Evolutionary conservation across 2,888 invertebrate species (phyloP), one percentile per base, ranked within the genome.

Genomic region (Pammene fasciana): DNA sequence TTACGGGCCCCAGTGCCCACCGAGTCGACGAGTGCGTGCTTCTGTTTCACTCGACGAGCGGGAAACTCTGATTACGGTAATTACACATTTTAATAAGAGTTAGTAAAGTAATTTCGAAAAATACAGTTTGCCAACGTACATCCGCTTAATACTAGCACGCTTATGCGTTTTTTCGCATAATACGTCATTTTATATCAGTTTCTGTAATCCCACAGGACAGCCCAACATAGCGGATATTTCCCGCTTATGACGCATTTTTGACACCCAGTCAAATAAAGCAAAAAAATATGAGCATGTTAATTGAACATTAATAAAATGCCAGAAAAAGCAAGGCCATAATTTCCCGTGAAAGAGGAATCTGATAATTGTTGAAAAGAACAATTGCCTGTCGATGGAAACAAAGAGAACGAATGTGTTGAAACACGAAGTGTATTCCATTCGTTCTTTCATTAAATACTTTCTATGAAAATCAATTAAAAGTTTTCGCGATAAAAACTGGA

Each of bases 401-500:
- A 26, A n/a, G 13, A 45, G 46, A 26, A 34, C 14, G 5, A 18
- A 14, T 16, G 8, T n/a, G 11, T 26, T 26, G 45, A 46, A 60
- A 60, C 56, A 60, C 5, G n/a, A 34, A 59, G n/a, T 45, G 34
- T 46, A 13, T 56, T 56, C 36, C 55, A 38, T 48, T 56, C 36
- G 36, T 38, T 48, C 45, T 38, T 14, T 46, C 62, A 62, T 52
- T 57, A 56, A 50, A 50, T 18, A 57, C 50, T 8, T 68, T 67
- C 54, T 48, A 57, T 48, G 56, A 65, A 68, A 65, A 68, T 65
- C 65, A 54, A 65, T 65, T 68, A 65, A 68, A 68, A 59, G 38
- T 59, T 65, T 57, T 48, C 56, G 13, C 43, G 68, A 64, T 68
- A 64, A 68, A 45, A 64, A 64, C 57, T 48, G 64, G 62, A 50